Evolutionary conservation across 2,888 invertebrate genomes (phyloP).

Genomic region (Liopterus haemorrhoidalis): DNA sequence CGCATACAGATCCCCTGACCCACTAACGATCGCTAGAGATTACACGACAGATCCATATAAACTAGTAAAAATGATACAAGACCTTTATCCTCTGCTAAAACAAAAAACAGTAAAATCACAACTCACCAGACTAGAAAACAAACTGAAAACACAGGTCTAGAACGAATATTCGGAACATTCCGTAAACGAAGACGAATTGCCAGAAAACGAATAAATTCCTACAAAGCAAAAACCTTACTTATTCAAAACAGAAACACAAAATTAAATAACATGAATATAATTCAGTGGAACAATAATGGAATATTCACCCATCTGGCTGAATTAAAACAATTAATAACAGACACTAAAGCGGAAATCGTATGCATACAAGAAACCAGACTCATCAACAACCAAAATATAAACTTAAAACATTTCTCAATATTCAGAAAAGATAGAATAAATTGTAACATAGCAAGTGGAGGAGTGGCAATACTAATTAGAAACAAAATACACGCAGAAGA

Average conservation of each 20-base stretch:
- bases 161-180: too few species aligned
- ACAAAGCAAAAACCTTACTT: too few species aligned
- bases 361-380: constrained; percentile 9
- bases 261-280: background rate
- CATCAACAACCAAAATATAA: background rate
- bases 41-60: background rate
- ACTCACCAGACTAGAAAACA: constrained; percentile 5
- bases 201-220: background rate
- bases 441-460: constrained; percentile 23
- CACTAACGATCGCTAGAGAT: background rate
- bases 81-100: constrained; percentile 4
- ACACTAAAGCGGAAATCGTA: constrained; percentile 4
- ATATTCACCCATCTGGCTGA: constrained; percentile 4
- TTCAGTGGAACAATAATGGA: constrained; percentile 7
- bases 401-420: background rate
- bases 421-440: constrained; percentile 5
- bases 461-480: constrained; percentile 24
- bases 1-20: background rate
- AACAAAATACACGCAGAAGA: constrained; percentile 18
- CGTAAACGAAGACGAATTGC: background rate
- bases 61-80: constrained; percentile 6
- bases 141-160: constrained; percentile 5
- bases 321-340: constrained; percentile 1
- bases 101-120: constrained; percentile 3
- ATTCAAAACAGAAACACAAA: too few species aligned